phyloP scores from a whole-genome alignment of 2,113 vertebrate genomes.

The Scalopus aquaticus region DNA sequence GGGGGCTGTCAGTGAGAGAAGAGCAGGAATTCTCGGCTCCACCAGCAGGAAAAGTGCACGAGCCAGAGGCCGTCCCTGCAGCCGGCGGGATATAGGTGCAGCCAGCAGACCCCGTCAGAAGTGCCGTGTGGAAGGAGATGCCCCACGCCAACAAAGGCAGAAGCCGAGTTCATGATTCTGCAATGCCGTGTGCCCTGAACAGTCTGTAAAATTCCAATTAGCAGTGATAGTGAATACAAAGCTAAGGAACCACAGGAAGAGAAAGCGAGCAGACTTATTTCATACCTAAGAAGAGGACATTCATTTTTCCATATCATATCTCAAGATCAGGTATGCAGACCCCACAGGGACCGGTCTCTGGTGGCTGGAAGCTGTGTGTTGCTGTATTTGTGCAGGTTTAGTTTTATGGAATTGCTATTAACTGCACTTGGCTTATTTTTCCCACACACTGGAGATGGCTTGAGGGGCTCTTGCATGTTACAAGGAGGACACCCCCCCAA shows the following conservation, averaged over 20 bases:
- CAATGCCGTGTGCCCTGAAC: background rate
- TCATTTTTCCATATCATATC: background rate
- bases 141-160: background rate
- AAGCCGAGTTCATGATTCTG: background rate
- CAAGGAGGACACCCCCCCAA: no score
- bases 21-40: background rate
- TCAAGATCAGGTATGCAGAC: background rate
- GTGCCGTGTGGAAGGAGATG: fast-evolving
- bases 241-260: background rate
- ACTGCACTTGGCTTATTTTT: background rate
- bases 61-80: fast-evolving
- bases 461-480: no score
- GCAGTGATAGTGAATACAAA: background rate
- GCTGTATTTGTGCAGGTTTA: background rate
- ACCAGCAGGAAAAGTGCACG: fast-evolving
- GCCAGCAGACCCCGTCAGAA: no score
- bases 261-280: background rate
- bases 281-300: no score
- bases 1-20: no score
- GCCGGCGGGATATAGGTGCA: fast-evolving
- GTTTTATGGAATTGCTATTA: background rate
- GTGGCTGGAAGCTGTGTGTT: background rate
- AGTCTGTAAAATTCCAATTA: background rate
- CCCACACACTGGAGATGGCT: no score
- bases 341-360: no score